A percentile compares a stretch with the other conserved stretches of the same genome.
Evolutionary conservation across 2,797 vertebrate species (phyloP).

Genomic region (Platalea minor): DNA sequence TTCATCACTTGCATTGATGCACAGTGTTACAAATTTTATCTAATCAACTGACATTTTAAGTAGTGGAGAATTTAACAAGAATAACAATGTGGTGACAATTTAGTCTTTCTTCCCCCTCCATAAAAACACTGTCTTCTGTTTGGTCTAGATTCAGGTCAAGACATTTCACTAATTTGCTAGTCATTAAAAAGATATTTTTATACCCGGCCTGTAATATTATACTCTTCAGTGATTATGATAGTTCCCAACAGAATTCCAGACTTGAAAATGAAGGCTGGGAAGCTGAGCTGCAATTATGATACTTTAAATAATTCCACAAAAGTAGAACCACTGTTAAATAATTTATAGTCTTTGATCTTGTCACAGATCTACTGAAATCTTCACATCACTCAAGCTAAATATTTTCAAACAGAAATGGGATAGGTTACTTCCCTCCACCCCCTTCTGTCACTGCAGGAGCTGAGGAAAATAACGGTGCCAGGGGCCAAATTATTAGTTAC

Average conservation of each 20-base stretch:
- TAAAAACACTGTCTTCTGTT: slow-evolving; percentile 82
- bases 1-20: slow-evolving; percentile 62
- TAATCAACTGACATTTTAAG: slow-evolving; percentile 75
- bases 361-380: slow-evolving; percentile 81
- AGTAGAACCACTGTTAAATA: slow-evolving; percentile 90
- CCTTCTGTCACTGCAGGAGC: neutral
- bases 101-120: slow-evolving; percentile 64
- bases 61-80: slow-evolving; percentile 73
- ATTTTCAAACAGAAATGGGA: slow-evolving; percentile 79
- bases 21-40: slow-evolving; percentile 69
- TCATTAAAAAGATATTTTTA: slow-evolving; percentile 92
- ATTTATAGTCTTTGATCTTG: slow-evolving; percentile 85
- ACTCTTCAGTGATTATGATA: slow-evolving; percentile 85
- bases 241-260: slow-evolving; percentile 86
- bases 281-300: slow-evolving; percentile 87
- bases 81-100: slow-evolving; percentile 80
- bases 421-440: slow-evolving; percentile 50
- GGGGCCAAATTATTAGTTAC: slow-evolving; percentile 8
- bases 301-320: slow-evolving; percentile 95
- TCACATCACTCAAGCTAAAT: slow-evolving; percentile 84
- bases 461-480: neutral
- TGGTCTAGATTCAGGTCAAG: slow-evolving; percentile 83
- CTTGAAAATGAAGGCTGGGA: slow-evolving; percentile 81
- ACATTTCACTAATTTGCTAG: slow-evolving; percentile 85
- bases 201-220: slow-evolving; percentile 86